Conservation (phyloP, 35 echinoderm and acorn worm genomes). For the Lytechinus variegatus region DNA sequence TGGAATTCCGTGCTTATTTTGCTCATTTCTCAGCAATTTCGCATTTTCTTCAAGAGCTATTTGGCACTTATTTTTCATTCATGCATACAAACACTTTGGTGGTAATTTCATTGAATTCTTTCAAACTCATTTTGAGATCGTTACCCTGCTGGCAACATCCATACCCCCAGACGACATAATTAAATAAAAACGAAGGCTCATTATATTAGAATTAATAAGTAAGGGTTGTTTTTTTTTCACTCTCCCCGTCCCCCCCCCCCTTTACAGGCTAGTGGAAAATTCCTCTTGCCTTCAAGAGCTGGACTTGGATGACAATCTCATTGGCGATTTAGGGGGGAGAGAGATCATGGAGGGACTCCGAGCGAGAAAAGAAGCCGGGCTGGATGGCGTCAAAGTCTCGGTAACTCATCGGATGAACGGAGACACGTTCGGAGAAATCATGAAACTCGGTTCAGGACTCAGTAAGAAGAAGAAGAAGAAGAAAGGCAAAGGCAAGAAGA, state of each 20-base stretch:
- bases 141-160: no score
- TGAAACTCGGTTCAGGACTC: constrained; percentile 89
- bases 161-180: no score
- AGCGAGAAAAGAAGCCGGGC: constrained; percentile 66
- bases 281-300: constrained; percentile 91
- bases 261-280: constrained; percentile 79
- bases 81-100: no score
- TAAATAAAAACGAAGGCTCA: no score
- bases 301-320: constrained; percentile 93
- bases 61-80: no score
- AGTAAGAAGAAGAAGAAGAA: constrained; percentile 99
- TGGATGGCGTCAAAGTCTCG: constrained; percentile 78
- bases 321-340: constrained; percentile 90
- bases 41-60: no score
- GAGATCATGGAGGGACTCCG: constrained; percentile 90
- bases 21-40: no score
- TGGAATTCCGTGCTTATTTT: no score
- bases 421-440: constrained; percentile 79
- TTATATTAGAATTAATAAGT: not conserved
- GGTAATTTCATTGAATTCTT: no score
- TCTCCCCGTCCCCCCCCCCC: not conserved
- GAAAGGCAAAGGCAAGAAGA: constrained; percentile 95
- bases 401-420: constrained; percentile 92
- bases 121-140: no score
- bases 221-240: not conserved